These are phyloP conservation scores for Marcusenius ussheri DNA, from an alignment of 2,113 vertebrate genomes.

Conservation along the genomic window DNA sequence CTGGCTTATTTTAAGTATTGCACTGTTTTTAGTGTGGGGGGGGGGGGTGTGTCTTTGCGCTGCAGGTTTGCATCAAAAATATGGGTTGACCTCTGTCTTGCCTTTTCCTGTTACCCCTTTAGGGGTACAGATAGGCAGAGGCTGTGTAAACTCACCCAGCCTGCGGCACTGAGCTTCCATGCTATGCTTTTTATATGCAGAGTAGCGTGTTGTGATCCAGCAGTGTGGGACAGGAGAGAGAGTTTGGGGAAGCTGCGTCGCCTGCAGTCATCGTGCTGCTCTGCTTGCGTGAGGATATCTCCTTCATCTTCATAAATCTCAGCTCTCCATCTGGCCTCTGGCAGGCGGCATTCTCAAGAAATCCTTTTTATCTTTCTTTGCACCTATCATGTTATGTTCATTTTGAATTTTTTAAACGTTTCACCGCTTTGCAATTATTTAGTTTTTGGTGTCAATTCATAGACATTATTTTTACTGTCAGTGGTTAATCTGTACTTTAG, in stretches of 20 bases:
- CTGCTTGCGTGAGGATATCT: slow-evolving; percentile 55
- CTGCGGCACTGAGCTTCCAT: slow-evolving; percentile 48
- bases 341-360: slow-evolving; percentile 35
- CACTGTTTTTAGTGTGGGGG: not conserved
- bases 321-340: slow-evolving; percentile 46
- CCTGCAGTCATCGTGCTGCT: slow-evolving; percentile 41
- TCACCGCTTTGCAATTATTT: not conserved
- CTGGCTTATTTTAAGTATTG: not conserved
- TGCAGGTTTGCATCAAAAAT: not conserved
- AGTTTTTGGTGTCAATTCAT: not conserved
- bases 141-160: slow-evolving; percentile 64
- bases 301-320: slow-evolving; percentile 43
- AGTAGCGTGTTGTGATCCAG: slow-evolving; percentile 44
- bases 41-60: not conserved
- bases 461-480: not conserved
- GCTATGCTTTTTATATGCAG: slow-evolving; percentile 56
- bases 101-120: not conserved
- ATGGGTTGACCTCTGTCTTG: not conserved
- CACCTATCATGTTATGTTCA: not conserved
- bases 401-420: not conserved
- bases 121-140: not conserved
- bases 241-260: slow-evolving; percentile 27
- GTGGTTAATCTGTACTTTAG: not conserved
- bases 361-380: slow-evolving; percentile 17
- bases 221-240: slow-evolving; percentile 36